Conservation (phyloP, 2,113 vertebrate genomes). For the Sebastes schlegelii region DNA sequence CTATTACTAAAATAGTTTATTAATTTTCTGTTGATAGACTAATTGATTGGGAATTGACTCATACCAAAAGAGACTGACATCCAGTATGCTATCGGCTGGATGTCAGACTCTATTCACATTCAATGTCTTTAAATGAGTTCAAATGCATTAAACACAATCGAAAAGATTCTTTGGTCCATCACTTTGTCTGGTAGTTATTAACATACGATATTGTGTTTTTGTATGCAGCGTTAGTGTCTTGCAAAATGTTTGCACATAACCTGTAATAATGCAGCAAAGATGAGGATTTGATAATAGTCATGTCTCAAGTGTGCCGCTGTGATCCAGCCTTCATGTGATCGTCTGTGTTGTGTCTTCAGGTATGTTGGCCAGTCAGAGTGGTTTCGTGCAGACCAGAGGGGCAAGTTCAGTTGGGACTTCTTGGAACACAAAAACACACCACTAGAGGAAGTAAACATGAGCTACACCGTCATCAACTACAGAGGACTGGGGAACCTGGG, state of each 20-base stretch:
- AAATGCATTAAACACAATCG: neutral
- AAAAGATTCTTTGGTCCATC: neutral
- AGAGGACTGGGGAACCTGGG: slow-evolving; percentile 85
- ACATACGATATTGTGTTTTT: neutral
- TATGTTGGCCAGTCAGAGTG: slow-evolving; percentile 84
- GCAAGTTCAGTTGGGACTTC: slow-evolving; percentile 75
- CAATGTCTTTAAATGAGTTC: neutral
- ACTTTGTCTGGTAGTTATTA: neutral
- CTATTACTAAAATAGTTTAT: too few species aligned
- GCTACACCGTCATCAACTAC: slow-evolving; percentile 82
- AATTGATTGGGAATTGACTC: neutral
- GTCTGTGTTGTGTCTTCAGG: slow-evolving; percentile 69
- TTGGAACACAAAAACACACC: slow-evolving; percentile 54
- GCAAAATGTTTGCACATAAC: neutral
- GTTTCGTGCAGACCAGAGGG: slow-evolving; percentile 65
- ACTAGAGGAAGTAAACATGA: slow-evolving; percentile 87
- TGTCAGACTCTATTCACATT: neutral
- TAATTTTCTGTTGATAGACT: neutral
- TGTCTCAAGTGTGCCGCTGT: neutral
- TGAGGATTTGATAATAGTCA: neutral
- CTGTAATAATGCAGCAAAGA: neutral
- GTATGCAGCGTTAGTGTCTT: neutral
- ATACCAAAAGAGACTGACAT: neutral
- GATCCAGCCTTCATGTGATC: neutral
- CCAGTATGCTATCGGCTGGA: neutral